Conservation (phyloP, 2,113 vertebrate genomes). For the Dipodomys stephensi region DNA sequence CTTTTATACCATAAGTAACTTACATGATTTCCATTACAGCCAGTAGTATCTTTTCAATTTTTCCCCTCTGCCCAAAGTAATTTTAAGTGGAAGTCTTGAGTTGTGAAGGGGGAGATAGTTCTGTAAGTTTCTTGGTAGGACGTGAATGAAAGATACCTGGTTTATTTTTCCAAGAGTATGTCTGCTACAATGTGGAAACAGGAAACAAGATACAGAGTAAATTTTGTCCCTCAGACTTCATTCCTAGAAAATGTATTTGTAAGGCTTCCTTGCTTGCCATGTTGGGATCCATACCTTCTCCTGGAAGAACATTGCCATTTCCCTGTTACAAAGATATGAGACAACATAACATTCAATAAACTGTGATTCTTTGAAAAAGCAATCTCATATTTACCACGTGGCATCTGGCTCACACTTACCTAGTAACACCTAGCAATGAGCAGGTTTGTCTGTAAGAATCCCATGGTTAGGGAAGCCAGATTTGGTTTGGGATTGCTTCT, state of each 20-base stretch:
- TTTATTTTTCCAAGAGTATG: background rate
- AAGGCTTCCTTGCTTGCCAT: background rate
- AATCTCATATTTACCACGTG: background rate
- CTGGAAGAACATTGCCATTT: background rate
- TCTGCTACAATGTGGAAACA: background rate
- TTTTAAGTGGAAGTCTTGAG: background rate
- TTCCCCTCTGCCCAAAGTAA: background rate
- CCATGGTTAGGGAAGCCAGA: background rate
- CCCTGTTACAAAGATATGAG: background rate
- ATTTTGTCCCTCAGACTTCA: background rate
- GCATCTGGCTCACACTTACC: background rate
- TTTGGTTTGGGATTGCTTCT: constrained; percentile 28
- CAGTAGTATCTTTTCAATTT: background rate
- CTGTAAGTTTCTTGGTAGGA: background rate
- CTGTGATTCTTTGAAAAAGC: background rate
- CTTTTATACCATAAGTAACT: background rate
- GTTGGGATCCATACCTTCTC: background rate
- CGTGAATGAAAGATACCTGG: background rate
- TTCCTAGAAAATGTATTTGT: background rate
- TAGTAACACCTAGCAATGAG: background rate
- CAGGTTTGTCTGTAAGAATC: background rate
- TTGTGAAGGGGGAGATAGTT: constrained; percentile 9
- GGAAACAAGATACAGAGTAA: background rate
- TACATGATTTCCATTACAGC: background rate
- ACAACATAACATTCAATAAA: background rate